These are phyloP conservation scores for Aegotheles bennettii DNA, from an alignment of 2,113 vertebrate genomes.

Conservation along the genomic window DNA sequence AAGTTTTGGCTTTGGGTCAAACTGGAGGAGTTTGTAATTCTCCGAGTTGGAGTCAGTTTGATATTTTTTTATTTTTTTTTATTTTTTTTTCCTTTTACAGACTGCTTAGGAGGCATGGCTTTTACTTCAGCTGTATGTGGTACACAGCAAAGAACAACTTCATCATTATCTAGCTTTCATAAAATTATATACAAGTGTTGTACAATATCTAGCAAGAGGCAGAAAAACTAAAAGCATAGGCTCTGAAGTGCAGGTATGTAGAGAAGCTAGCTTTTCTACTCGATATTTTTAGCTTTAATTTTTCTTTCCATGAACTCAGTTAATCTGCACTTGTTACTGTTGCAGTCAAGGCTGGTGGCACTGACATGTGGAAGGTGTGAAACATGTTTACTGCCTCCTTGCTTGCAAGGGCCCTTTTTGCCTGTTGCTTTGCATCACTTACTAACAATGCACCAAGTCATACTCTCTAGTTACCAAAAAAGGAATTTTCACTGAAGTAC, in stretches of 20 bases:
- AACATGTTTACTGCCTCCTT: background rate
- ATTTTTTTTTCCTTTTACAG: background rate
- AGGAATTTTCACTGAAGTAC: slow-evolving; percentile 66
- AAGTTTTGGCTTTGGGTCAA: background rate
- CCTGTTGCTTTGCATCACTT: slow-evolving; percentile 52
- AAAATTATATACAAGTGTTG: background rate
- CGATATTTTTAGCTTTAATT: background rate
- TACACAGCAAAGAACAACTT: background rate
- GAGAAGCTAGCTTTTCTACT: background rate
- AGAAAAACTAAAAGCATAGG: background rate
- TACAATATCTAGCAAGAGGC: background rate
- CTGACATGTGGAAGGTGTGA: background rate
- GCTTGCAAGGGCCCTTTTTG: background rate
- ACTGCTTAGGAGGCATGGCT: background rate
- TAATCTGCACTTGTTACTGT: background rate
- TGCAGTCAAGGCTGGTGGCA: background rate
- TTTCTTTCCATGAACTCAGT: background rate
- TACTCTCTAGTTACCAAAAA: slow-evolving; percentile 69
- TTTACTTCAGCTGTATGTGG: background rate
- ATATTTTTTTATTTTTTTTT: too few species aligned
- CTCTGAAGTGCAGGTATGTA: background rate
- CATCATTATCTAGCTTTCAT: background rate
- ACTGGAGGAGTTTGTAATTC: background rate
- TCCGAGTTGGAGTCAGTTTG: background rate
- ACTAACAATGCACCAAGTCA: slow-evolving; percentile 21